These are phyloP conservation scores for Mallotus villosus DNA, from an alignment of 2,797 vertebrate genomes.

Conservation along the genomic window DNA sequence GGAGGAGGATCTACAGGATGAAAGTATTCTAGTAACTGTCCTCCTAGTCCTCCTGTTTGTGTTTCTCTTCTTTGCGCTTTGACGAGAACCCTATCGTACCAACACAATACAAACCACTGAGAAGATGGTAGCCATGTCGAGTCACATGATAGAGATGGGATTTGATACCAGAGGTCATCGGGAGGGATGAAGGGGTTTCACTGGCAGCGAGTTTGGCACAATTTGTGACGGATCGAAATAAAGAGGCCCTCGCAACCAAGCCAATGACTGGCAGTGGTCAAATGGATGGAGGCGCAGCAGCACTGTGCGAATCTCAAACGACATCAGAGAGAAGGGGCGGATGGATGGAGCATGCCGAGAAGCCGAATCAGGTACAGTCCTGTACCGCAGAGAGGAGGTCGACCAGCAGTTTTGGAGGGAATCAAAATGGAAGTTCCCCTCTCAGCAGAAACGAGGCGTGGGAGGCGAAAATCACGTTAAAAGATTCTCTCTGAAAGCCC, in stretches of 20 bases:
- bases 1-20: constrained; percentile 46
- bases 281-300: not conserved
- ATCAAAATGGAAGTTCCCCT: constrained; percentile 19
- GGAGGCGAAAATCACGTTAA: constrained; percentile 32
- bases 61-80: no score
- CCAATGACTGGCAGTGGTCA: not conserved
- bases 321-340: not conserved
- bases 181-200: not conserved
- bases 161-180: not conserved
- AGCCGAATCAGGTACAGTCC: not conserved
- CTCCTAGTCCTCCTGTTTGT: no score
- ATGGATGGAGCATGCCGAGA: no score
- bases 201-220: not conserved
- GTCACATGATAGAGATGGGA: not conserved
- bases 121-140: not conserved
- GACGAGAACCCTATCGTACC: no score
- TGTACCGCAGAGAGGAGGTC: constrained; percentile 24
- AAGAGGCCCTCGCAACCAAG: not conserved
- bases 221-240: not conserved
- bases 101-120: no score
- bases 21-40: not conserved
- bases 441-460: constrained; percentile 29
- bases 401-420: constrained; percentile 16
- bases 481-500: constrained; percentile 32
- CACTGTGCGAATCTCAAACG: not conserved